phyloP scores from a whole-genome alignment of 2,113 vertebrate species.

The Dasyornis broadbenti region DNA sequence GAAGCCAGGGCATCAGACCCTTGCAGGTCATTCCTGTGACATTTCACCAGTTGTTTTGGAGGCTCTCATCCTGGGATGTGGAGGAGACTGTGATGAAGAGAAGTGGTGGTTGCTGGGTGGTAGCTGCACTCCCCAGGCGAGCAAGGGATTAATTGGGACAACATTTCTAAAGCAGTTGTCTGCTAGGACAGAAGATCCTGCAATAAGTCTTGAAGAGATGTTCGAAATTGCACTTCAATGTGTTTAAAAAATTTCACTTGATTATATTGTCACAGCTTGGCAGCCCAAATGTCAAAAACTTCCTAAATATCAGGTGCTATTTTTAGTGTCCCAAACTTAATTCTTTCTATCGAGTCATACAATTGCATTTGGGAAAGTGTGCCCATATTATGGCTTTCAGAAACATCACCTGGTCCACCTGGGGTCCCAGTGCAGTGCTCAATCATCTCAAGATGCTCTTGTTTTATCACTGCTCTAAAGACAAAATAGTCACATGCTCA shows the following conservation, averaged over 20 bases:
- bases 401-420: not conserved
- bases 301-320: conserved; percentile 42
- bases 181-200: conserved; percentile 8
- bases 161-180: not conserved
- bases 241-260: conserved; percentile 49
- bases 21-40: not conserved
- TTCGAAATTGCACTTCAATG: not conserved
- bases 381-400: not conserved
- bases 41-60: not conserved
- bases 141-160: not conserved
- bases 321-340: not conserved
- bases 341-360: not conserved
- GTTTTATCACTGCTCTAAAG: not conserved
- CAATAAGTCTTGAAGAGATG: not conserved
- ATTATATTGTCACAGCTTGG: conserved; percentile 46
- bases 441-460: not conserved
- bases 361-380: not conserved
- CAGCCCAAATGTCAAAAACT: conserved; percentile 25
- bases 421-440: not conserved
- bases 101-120: not conserved
- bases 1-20: not conserved
- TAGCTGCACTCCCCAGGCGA: not conserved
- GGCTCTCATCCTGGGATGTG: not conserved
- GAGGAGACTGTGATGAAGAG: not conserved
- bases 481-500: not conserved